These are phyloP conservation scores for Pseudomugil gertrudae DNA, from an alignment of 2,797 vertebrate species.

Conservation along the genomic window DNA sequence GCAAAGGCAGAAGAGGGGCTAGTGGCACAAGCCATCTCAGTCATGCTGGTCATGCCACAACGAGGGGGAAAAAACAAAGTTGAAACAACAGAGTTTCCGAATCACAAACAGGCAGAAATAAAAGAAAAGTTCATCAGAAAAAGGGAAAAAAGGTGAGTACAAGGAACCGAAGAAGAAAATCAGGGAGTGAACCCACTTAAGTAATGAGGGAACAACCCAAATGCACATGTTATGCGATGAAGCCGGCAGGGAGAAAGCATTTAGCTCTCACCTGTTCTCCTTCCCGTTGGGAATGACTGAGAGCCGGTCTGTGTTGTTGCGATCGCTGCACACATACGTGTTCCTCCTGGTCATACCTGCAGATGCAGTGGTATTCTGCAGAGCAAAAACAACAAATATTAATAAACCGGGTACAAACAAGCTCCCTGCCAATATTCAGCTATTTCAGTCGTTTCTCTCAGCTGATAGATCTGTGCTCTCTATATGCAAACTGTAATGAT, in stretches of 20 bases:
- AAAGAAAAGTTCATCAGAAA: conserved; percentile 60
- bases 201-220: neutral
- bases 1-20: conserved; percentile 82
- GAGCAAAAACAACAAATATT: conserved; percentile 4
- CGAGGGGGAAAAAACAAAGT: neutral
- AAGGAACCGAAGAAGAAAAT: conserved; percentile 48
- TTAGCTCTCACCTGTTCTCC: conserved; percentile 92
- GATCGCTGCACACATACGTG: conserved; percentile 96
- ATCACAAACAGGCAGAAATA: conserved; percentile 84
- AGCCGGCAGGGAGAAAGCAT: neutral
- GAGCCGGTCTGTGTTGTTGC: conserved; percentile 91
- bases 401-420: too few relatives aligned
- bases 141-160: conserved; percentile 25
- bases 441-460: too few relatives aligned
- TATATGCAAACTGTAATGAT: too few relatives aligned
- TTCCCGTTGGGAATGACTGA: conserved; percentile 98
- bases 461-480: too few relatives aligned
- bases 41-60: conserved; percentile 85
- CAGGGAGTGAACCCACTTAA: conserved; percentile 11
- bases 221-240: neutral
- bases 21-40: conserved; percentile 87
- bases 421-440: too few relatives aligned
- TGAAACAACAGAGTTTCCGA: conserved; percentile 38
- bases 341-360: conserved; percentile 96
- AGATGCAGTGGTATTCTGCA: conserved; percentile 90